Base-by-base conservation (phyloP, 1,140 invertebrate genomes). In the Aphidius ervi region DNA sequence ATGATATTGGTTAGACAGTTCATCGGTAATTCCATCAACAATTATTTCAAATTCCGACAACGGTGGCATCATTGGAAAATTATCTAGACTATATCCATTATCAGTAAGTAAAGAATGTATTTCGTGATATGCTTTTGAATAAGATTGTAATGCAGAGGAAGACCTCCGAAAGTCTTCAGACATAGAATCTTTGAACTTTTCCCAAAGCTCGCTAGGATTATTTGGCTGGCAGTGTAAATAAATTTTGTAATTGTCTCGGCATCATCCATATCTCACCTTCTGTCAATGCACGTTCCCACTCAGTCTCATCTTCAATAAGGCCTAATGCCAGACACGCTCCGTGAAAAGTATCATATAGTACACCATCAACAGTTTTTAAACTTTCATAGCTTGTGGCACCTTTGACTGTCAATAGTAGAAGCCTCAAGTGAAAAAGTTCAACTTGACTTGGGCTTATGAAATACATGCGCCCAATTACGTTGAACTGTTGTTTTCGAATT, bases 281-380 rank as follows among this genome's bases (percentile, higher is more conserved):
- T 10, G 46, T 55, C 66, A 72, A 6, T 67, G 70, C 5, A 72
- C 72, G 16, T 71, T 61, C 65, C 68, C 69, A 9, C 58, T 45
- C 59, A n/a, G 70, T 72, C 48, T 71, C 61, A 56, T 62, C 55
- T 57, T 62, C 55, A 39, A 62, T 62, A 9, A 57, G 46, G 39
- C 61, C 55, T 50, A 56, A 46, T 31, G 54, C 48, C 42, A 62
- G 49, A 43, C 61, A 62, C 43, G 56, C 45, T n/a, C 10, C 56
- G 7, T 40, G 16, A 45, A 57, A 62, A 39, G 41, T 62, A 42
- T 62, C 41, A 9, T 31, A 49, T 9, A 52, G 9, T 46, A 50
- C 23, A 9, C 61, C 61, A 53, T 62, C 40, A 7, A 62, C 53
- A 16, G 55, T 62, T 9, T 47, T 47, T 5, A 62, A 46, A 53